Conservation (phyloP, 2,797 vertebrate species). For the Myotis myotis region DNA sequence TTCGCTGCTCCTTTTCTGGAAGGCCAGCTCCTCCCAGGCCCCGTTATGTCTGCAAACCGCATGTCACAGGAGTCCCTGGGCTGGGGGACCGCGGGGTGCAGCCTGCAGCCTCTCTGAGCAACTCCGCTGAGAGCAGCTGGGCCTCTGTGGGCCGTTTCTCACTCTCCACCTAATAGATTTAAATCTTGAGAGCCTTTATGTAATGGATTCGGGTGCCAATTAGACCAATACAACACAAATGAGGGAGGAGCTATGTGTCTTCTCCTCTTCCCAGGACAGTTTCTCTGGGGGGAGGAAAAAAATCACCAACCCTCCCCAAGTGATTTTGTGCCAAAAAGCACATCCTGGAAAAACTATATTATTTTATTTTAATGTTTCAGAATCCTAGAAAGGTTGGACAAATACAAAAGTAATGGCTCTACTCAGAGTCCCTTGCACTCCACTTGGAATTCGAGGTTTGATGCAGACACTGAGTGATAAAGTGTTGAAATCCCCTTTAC, state of each 20-base stretch:
- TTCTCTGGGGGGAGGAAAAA: background rate
- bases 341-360: background rate
- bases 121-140: background rate
- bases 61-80: background rate
- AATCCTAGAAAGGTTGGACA: conserved; percentile 20
- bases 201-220: background rate
- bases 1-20: background rate
- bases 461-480: background rate
- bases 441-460: background rate
- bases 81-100: background rate
- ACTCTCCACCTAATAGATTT: background rate
- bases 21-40: background rate
- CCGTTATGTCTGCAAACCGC: background rate
- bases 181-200: background rate
- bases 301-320: background rate
- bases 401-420: background rate
- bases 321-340: conserved; percentile 1
- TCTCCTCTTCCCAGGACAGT: background rate
- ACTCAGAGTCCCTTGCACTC: background rate
- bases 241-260: background rate
- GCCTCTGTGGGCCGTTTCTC: background rate
- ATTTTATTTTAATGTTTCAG: background rate
- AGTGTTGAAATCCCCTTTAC: background rate
- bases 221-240: background rate
- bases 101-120: background rate